Evolutionary conservation across 2,888 invertebrate genomes (phyloP), one percentile per base, ranked within the genome.

Genomic region (Ornithoptera alexandrae): DNA sequence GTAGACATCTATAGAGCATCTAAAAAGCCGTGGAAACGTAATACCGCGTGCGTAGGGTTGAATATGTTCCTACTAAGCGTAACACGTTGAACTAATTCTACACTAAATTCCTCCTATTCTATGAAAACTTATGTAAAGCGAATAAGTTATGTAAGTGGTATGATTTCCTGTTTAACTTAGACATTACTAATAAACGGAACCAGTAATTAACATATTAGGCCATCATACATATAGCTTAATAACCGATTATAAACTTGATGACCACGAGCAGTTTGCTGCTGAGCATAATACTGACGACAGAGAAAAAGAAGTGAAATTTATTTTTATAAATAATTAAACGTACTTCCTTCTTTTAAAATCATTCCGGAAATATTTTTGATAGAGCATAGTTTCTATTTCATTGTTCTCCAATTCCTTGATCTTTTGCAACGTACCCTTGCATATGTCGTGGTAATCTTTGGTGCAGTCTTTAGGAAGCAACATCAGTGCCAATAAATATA

Each of bases 341-440:
- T 72, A 71, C 36, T 71, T 71, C 20, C 72, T 70, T 20, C 63
- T 70, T 60, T 74, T 76, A 53, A 67, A 75, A 53, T 78, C 76
- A 2, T 65, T 62, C 46, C 73, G 69, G 58, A 74, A 65, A 71
- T 79, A 77, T 68, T 79, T 81, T 12, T 76, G 64, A 62, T 72
- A 75, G 62, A 81, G 46, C 39, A 72, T 74, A 71, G 75, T 75
- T 24, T 73, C 75, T 1, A 83, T 65, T 71, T 84, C 81, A 20
- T 69, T 69, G 57, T 77, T 76, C 1, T 79, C 71, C 20, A 76
- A 66, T 12, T 70, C 64, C 65, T 72, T 77, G 1, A 84, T 60
- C 17, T 75, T 76, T 15, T 74, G 72, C 24, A 81, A 62, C 0
- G 79, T 63, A 22, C 69, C 24, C 18, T 57, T 65, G 67, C 75